phyloP scores from a whole-genome alignment of 2,797 vertebrate genomes.

The Pantherophis vulpinus region DNA sequence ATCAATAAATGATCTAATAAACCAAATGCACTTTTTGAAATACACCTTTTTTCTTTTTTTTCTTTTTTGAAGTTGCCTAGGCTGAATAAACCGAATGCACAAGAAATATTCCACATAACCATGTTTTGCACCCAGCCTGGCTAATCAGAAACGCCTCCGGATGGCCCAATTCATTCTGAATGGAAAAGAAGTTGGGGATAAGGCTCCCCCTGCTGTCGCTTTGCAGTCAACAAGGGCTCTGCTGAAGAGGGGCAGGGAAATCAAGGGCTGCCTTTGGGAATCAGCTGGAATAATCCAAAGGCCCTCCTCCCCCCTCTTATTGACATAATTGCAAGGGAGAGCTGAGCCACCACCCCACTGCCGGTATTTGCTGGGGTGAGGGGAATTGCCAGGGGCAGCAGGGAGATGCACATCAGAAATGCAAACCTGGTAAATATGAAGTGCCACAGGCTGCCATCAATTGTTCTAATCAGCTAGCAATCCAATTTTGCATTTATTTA shows the following conservation, averaged over 20 bases:
- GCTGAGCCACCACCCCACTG: no score
- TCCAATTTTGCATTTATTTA: not conserved
- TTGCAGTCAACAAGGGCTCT: not conserved
- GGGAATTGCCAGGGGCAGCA: not conserved
- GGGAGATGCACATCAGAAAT: not conserved
- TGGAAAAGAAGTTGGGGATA: constrained; percentile 40
- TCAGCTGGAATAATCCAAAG: not conserved
- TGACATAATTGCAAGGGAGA: not conserved
- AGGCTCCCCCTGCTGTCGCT: constrained; percentile 69
- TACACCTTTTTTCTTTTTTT: not conserved
- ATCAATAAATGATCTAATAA: no score
- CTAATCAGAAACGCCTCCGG: not conserved
- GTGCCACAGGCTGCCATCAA: not conserved
- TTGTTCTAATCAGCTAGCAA: not conserved
- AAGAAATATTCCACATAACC: constrained; percentile 28
- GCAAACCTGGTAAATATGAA: not conserved
- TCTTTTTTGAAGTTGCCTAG: constrained; percentile 10
- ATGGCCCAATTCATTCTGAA: rapidly evolving
- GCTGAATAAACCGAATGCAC: constrained; percentile 39
- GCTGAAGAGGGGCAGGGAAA: not conserved
- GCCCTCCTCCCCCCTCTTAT: not conserved
- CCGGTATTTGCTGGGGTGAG: not conserved
- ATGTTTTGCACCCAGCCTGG: not conserved
- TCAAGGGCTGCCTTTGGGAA: not conserved
- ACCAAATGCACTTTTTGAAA: constrained; percentile 27